Evolutionary conservation across 2,797 vertebrate genomes (phyloP), one percentile per base, ranked within the genome.

Genomic region (Leucoraja ocellata): DNA sequence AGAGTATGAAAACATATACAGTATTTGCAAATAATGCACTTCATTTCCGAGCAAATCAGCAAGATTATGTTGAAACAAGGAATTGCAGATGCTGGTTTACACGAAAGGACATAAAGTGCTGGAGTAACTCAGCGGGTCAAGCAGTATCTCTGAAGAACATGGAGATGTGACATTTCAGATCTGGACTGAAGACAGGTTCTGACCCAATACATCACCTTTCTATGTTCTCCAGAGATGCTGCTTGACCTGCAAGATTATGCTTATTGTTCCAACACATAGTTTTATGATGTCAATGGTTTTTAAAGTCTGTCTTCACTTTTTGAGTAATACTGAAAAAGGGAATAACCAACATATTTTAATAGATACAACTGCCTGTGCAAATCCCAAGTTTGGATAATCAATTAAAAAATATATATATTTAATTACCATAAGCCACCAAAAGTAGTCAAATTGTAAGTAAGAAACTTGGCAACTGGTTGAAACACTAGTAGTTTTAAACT

Each of bases 361-460:
- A 68, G 65, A 92, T 76, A 54, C 25, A n/a, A 21, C 21, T 92
- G 86, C 25, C 13, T 92, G 71, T 58, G 25, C 36, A 74, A 76
- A 54, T 13, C 36, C 71, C 74, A 46, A 91, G 25, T 39, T 36
- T 73, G 71, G 32, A 14, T 58, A 58, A 25, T 11, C 13, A 74
- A 39, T 74, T 7, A 91, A 92, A 74, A 68, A 92, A 28, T 28
- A 23, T 14, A 23, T 76, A 58, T 92, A 76, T 54, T 92, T 74
- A 92, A n/a, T 92, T 92, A 46, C 25, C 71, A 92, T 25, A 73
- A 92, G 7, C 90, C 90, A 76, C 36, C 25, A 92, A 76, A 91
- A 92, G 39, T 54, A 32, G 36, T 54, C 71, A 76, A 74, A 58
- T 76, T 92, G 74, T n/a, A 23, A 91, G 1, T 54, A 73, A 46